Percentiles rank a stretch among this genome's conserved stretches.
Evolutionary conservation across 2,797 vertebrate species (phyloP).

Genomic region (Echiichthys vipera): DNA sequence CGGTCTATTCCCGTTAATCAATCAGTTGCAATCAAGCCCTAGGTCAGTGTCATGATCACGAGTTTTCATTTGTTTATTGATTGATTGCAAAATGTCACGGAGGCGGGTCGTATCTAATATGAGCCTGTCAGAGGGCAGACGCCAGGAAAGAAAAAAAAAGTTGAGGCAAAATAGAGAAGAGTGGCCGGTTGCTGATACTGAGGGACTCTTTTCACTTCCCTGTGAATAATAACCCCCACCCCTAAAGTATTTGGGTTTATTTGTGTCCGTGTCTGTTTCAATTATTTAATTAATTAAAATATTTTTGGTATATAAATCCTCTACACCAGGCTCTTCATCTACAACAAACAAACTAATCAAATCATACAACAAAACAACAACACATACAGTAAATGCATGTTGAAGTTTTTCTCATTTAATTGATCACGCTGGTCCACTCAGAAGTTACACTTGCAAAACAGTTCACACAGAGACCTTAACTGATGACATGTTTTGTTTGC

Average conservation of each 20-base stretch:
- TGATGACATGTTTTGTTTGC: too few relatives aligned
- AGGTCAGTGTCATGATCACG: not conserved
- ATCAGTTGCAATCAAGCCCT: not conserved
- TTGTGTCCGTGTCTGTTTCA: too few relatives aligned
- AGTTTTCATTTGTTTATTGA: constrained; percentile 11
- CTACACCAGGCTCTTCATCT: too few relatives aligned
- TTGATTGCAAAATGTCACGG: not conserved
- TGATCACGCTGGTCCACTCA: too few relatives aligned
- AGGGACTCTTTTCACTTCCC: not conserved
- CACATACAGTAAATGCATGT: too few relatives aligned
- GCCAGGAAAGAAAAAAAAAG: not conserved
- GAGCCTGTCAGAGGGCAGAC: not conserved
- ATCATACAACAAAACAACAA: too few relatives aligned
- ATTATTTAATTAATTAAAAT: too few relatives aligned
- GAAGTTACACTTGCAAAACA: too few relatives aligned
- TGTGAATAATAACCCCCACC: not conserved
- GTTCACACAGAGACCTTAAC: too few relatives aligned
- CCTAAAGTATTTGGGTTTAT: not conserved
- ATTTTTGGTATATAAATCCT: too few relatives aligned
- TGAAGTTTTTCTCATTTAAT: too few relatives aligned
- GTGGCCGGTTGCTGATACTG: not conserved
- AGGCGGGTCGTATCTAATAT: not conserved
- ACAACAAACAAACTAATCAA: too few relatives aligned
- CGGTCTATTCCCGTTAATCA: not conserved
- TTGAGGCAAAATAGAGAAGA: not conserved